Evolutionary conservation across 2,797 vertebrate species (phyloP), one percentile per base, ranked within the genome.

Genomic region (Urosaurus nigricauda): DNA sequence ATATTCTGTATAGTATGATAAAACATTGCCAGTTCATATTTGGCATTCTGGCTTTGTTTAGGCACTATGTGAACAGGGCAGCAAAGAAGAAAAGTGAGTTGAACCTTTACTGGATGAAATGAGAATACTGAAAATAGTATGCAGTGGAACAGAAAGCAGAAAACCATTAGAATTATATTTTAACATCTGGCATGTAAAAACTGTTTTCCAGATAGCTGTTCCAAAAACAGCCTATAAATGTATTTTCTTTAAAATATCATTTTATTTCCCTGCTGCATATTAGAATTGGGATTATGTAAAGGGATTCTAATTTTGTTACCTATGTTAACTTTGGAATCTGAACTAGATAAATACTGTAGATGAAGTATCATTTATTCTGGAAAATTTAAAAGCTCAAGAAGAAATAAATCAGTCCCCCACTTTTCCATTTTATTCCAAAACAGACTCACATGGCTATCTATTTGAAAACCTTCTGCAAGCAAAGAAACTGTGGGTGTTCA

Each of bases 1-100:
- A 85, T 84, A 88, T 90, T 86, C n/a, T 51, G 40, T 77, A 58
- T 85, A 87, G 88, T 82, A 51, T 65, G 60, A 51, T 60, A 83
- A 86, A 81, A 58, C 43, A 83, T 83, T 77, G 75, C 32, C 32
- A 53, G 35, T 75, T 75, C 58, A 81, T 56, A 89, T 84, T 75
- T 87, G 86, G 60, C n/a, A 63, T 88, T 80, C 24, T 37, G 32
- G 29, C 26, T 85, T 53, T 60, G 51, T 82, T 81, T 43, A 37
- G 12, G 24, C 3, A 73, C 29, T 16, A 43, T 29, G 21, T 60
- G 9, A 24, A 47, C 24, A 60, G 77, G 58, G 37, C 8, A 51
- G 16, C 70, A 71, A 77, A 85, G n/a, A 51, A 77, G 71, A 79
- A 91, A 77, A 82, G 83, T 79, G 53, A n/a, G n/a, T 40, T 13